Percentiles rank a stretch among this genome's conserved stretches.
Conservation (phyloP, 2,113 vertebrate species). For the Pongo abelii region DNA sequence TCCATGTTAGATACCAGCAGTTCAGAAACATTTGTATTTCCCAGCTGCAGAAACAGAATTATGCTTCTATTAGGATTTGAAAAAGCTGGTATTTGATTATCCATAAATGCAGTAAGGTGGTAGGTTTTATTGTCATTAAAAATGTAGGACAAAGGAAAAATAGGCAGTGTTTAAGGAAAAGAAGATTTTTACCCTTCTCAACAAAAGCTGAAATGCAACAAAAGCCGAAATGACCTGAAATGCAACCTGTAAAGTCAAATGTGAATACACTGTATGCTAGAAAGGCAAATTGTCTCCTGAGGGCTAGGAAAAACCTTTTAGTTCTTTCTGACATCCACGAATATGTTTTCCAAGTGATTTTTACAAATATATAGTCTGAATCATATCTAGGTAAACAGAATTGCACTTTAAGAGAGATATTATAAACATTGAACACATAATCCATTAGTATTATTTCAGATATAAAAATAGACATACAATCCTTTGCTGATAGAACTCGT, state of each 20-base stretch:
- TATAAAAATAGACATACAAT: not conserved
- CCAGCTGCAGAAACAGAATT: not conserved
- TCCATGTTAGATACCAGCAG: not conserved
- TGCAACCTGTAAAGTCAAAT: conserved; percentile 27
- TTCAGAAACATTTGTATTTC: conserved; percentile 2
- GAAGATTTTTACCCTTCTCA: not conserved
- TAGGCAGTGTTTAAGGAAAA: not conserved
- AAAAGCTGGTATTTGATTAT: not conserved
- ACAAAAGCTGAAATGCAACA: not conserved
- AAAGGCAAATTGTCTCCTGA: not conserved
- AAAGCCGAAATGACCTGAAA: conserved; percentile 11
- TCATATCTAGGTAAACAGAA: conserved; percentile 58
- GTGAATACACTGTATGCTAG: not conserved
- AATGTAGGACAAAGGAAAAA: not conserved
- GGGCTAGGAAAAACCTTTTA: not conserved
- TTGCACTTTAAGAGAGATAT: not conserved
- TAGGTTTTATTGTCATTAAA: conserved; percentile 6
- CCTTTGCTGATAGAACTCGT: not conserved
- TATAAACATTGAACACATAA: not conserved
- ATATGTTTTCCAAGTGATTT: conserved; percentile 26
- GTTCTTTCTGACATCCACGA: conserved; percentile 58
- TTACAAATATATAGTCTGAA: conserved; percentile 28
- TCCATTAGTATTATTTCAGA: not conserved
- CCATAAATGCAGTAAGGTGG: not conserved
- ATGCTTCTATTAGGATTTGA: not conserved